A percentile compares a stretch with the other conserved stretches of the same genome.
Conservation (phyloP, 2,113 vertebrate species). For the Cololabis saira region DNA sequence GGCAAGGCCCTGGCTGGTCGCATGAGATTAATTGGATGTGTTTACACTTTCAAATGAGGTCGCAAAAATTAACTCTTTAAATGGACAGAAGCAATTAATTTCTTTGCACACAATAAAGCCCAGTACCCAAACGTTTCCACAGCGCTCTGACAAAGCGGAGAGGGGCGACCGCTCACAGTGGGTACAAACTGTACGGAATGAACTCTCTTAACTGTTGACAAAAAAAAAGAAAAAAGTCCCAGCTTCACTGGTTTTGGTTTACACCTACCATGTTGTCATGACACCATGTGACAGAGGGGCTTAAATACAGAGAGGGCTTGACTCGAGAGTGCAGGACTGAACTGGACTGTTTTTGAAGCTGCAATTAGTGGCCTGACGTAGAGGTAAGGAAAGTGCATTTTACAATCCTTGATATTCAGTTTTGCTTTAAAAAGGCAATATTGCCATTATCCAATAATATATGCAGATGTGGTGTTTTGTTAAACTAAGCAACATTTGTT, state of each 20-base stretch:
- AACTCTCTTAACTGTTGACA: no score
- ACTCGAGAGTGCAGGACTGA: slow-evolving; percentile 28
- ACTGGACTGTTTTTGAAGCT: slow-evolving; percentile 8
- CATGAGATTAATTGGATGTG: slow-evolving; percentile 41
- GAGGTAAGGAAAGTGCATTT: slow-evolving; percentile 60
- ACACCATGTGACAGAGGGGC: slow-evolving; percentile 50
- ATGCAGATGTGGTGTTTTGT: background rate
- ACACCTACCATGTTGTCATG: slow-evolving; percentile 22
- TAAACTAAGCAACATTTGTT: no score
- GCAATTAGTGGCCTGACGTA: slow-evolving; percentile 4
- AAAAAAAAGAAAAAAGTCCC: no score
- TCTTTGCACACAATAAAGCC: slow-evolving; percentile 9
- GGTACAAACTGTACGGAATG: no score
- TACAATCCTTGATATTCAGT: background rate
- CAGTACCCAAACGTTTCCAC: slow-evolving; percentile 17
- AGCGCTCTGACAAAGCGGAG: background rate
- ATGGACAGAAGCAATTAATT: slow-evolving; percentile 10
- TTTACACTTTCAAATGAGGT: slow-evolving; percentile 26
- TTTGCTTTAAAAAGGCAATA: background rate
- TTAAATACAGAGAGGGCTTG: slow-evolving; percentile 7
- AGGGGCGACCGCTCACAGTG: no score
- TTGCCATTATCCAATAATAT: background rate
- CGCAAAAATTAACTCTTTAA: slow-evolving; percentile 11
- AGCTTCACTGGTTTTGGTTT: background rate
- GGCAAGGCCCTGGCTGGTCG: slow-evolving; percentile 37